Evolutionary conservation across 2,888 invertebrate genomes (phyloP).

Genomic region (Caenorhabditis angaria): DNA sequence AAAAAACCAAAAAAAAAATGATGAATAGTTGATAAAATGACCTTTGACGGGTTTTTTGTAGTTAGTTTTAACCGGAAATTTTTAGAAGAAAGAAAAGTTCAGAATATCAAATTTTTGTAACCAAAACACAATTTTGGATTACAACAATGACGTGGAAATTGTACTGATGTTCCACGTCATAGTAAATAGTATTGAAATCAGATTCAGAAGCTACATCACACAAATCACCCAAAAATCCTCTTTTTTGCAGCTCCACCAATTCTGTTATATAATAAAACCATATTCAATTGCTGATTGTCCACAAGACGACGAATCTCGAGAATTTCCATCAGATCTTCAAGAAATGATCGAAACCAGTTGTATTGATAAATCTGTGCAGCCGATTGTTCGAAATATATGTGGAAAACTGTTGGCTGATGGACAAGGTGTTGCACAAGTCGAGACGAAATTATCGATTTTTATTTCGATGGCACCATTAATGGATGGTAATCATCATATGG

Average conservation of each 20-base stretch:
- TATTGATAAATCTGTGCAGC: constrained; percentile 22
- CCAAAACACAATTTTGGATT: too few relatives aligned
- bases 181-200: too few relatives aligned
- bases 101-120: too few relatives aligned
- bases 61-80: too few relatives aligned
- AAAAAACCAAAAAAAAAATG: too few relatives aligned
- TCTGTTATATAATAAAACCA: constrained; percentile 57
- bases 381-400: constrained; percentile 37
- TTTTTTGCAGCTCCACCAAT: constrained; percentile 53
- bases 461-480: constrained; percentile 50
- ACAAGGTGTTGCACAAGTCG: constrained; percentile 14
- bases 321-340: constrained; percentile 6
- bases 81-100: too few relatives aligned
- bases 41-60: too few relatives aligned
- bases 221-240: too few relatives aligned
- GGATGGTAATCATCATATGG: constrained; percentile 61
- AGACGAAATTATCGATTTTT: constrained; percentile 30
- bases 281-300: constrained; percentile 40
- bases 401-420: constrained; percentile 32
- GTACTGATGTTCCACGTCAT: too few relatives aligned
- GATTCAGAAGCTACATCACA: too few relatives aligned
- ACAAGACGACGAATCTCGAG: constrained; percentile 19
- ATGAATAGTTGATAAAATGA: too few relatives aligned
- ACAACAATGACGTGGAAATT: too few relatives aligned
- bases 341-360: constrained; percentile 5